Evolutionary conservation across 2,113 vertebrate species (phyloP), one percentile per base, ranked within the genome.

Genomic region (Lutjanus erythropterus): DNA sequence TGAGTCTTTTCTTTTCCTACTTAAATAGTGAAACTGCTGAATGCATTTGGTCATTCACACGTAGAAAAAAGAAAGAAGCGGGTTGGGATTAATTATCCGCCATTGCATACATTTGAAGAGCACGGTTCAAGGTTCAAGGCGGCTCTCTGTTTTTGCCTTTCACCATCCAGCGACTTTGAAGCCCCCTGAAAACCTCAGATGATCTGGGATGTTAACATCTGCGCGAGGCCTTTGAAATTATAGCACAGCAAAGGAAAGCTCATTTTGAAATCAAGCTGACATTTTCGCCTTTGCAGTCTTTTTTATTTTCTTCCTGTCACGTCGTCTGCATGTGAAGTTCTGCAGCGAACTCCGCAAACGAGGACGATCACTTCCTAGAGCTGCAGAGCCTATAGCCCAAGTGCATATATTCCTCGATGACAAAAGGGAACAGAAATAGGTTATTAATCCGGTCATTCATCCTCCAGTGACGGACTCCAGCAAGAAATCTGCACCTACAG

Each of bases 61-160:
- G 7, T 68, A 87, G 88, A 55, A 72, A 73, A 73, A 79, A 76
- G 73, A 72, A 59, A 33, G 69, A 65, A 80, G 35, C 83, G 80
- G 74, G 62, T 76, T 78, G 62, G 68, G 75, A 84, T 92, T 85
- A 88, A 90, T 93, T 88, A 89, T 88, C 78, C 59, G 81, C 81
- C 49, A 71, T 16, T 73, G 72, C 71, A 52, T 78, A 74, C 46
- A 74, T 75, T 90, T 85, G 73, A 88, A 78, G 37, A 85, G 73
- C 42, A 18, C 29, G 39, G 74, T 85, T 86, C 77, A 71, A 52
- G 66, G 71, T 88, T 85, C 65, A 83, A 79, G 69, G 44, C 60
- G 59, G 76, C 68, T 33, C 37, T 80, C 35, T n/a, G 31, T 52
- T 75, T 56, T 71, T 75, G 47, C 50, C 27, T 80, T 35, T 16